Evolutionary conservation across 2,888 invertebrate species (phyloP).

Genomic region (Ochlodes sylvanus): DNA sequence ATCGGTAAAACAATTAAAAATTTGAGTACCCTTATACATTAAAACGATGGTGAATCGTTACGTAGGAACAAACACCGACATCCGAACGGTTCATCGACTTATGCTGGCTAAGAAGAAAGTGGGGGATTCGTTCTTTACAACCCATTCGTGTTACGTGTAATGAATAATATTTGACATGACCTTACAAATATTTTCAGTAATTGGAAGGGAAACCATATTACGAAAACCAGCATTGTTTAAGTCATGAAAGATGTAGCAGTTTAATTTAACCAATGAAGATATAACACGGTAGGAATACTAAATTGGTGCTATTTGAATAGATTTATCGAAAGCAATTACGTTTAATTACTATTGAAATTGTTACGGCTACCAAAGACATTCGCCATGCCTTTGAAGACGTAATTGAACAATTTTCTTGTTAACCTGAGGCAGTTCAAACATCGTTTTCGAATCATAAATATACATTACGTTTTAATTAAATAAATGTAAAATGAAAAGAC

Average conservation of each 20-base stretch:
- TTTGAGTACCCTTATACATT: no score
- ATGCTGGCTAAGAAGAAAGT: no score
- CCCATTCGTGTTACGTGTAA: no score
- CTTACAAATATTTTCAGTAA: no score
- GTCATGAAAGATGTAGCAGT: not conserved
- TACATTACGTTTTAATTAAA: conserved; percentile 1
- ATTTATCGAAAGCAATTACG: conserved; percentile 11
- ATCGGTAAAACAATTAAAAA: no score
- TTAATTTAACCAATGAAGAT: not conserved
- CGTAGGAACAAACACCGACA: no score
- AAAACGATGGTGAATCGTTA: no score
- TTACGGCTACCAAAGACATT: conserved; percentile 1
- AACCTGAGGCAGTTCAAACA: conserved; percentile 7
- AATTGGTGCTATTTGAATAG: not conserved
- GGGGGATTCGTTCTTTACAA: no score
- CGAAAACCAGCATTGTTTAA: no score
- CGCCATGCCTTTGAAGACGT: conserved; percentile 6
- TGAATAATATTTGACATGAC: no score
- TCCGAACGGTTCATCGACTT: no score
- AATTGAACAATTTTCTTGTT: conserved; percentile 15
- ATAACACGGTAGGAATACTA: not conserved
- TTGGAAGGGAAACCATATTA: no score
- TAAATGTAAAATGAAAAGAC: not conserved
- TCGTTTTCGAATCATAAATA: conserved; percentile 9
- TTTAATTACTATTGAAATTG: conserved; percentile 8